Evolutionary conservation across 2,797 vertebrate species (phyloP), one percentile per base, ranked within the genome.

Genomic region (Tokudaia tokunoshimensis): DNA sequence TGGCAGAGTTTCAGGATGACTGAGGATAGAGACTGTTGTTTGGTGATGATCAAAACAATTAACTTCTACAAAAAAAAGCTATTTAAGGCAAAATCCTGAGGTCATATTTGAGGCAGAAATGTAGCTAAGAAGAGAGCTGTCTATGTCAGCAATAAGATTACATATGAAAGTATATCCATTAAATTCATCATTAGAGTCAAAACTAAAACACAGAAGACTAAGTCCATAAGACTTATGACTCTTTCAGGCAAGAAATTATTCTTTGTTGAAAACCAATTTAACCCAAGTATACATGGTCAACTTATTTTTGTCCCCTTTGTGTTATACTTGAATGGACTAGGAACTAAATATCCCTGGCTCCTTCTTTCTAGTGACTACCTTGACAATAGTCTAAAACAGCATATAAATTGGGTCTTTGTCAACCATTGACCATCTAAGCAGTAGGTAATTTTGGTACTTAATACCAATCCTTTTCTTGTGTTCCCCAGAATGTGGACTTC

Each of bases 51-150:
- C 99, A 98, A 99, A 99, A 98, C 99, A 99, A 98, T 99, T 99
- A 98, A 99, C 98, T 98, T 99, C 99, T 98, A 99, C 98, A 98
- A 99, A 98, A 99, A 98, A 99, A 99, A 99, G 94, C 98, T 98
- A 98, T 99, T 99, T 99, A 99, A 99, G 78, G 97, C 97, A 98
- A 98, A 98, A 89, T 99, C 98, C 97, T 98, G 97, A 0, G 98
- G 99, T 99, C 99, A 99, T 80, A 97, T 99, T 99, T 98, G 99
- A 99, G 98, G 99, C 98, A 98, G 98, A 98, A 98, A 99, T 99
- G 97, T 99, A 98, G 98, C 98, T 99, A 98, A 99, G 99, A 96
- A 99, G 99, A 86, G 37, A 59, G 24, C 3, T 74, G 34, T 50
- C n/a, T 75, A 31, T 44, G n/a, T 37, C 52, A 88, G n/a, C n/a